Base-by-base conservation (phyloP, 2,797 vertebrate species). In the Pipistrellus nathusii region DNA sequence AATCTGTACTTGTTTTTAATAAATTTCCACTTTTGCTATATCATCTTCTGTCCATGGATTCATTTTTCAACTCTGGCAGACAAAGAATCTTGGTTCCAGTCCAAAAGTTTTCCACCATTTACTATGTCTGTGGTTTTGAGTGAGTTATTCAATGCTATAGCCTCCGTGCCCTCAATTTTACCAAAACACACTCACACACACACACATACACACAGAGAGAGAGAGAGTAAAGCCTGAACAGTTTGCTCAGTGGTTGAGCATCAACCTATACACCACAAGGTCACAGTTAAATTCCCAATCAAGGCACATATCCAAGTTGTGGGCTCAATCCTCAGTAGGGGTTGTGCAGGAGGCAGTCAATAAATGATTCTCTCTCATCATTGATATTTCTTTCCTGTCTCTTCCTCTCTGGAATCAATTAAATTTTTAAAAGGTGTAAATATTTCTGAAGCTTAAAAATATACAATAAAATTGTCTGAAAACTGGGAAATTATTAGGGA, bases 371-470 rank as follows among this genome's bases (percentile, higher is more conserved):
- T 32, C 13, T 64, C 30, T 66, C 62, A 32, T 14, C 30, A n/a
- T 32, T 18, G 62, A 18, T 32, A 32, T 32, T 66, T 32, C 30
- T 32, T 32, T 66, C 62, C 14, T 18, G 15, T 32, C 30, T 66
- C 62, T n/a, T 32, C 14, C 30, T 66, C n/a, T 32, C n/a, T 66
- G 14, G 30, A 62, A 62, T 62, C 12, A 62, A 30, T 59, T 59
- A 5, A 6, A 13, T 59, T 62, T 59, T 59, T 59, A 38, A 48
- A 20, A 13, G 5, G 0, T 44, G 3, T 18, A 55, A 5, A 32
- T 21, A 72, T 62, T 55, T 78, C 55, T 80, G 30, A 80, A 20
- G 55, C 13, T 94, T 66, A 85, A 85, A 80, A 80, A n/a, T 81
- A 48, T n/a, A 57, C 5, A 64, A 38, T 66, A 6, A 86, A 57